Percentiles rank a stretch among this genome's conserved stretches.
phyloP scores from a whole-genome alignment of 2,113 vertebrate species.

The Miniopterus natalensis region DNA sequence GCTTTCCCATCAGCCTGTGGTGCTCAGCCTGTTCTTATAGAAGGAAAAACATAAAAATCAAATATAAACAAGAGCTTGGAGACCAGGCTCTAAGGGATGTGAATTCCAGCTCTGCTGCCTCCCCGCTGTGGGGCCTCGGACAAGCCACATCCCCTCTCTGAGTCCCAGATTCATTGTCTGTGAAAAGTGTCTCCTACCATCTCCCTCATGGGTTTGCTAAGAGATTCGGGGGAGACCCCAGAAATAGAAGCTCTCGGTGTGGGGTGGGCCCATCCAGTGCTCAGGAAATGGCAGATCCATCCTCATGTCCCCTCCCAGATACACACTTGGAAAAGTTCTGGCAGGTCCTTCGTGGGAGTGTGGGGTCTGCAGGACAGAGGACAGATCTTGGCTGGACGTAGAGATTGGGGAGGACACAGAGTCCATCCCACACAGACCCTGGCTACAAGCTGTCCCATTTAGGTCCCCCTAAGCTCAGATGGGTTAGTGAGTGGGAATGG shows the following conservation, averaged over 20 bases:
- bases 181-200: neutral
- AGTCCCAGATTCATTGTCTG: neutral
- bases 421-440: neutral
- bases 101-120: too few species aligned
- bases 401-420: neutral
- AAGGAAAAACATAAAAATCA: neutral
- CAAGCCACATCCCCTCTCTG: neutral
- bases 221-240: neutral
- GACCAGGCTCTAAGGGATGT: too few species aligned
- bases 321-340: neutral
- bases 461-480: neutral
- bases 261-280: neutral
- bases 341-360: too few species aligned
- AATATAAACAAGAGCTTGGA: neutral
- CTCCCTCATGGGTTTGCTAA: neutral
- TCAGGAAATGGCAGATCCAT: too few species aligned
- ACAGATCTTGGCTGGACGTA: neutral
- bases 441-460: neutral
- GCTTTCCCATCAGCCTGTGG: neutral
- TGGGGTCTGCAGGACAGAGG: neutral
- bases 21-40: neutral
- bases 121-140: too few species aligned
- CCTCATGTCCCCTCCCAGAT: neutral
- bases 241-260: neutral
- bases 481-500: neutral